Base-by-base conservation (phyloP, 2,888 invertebrate species). In the Drosophila flavopinicola region DNA sequence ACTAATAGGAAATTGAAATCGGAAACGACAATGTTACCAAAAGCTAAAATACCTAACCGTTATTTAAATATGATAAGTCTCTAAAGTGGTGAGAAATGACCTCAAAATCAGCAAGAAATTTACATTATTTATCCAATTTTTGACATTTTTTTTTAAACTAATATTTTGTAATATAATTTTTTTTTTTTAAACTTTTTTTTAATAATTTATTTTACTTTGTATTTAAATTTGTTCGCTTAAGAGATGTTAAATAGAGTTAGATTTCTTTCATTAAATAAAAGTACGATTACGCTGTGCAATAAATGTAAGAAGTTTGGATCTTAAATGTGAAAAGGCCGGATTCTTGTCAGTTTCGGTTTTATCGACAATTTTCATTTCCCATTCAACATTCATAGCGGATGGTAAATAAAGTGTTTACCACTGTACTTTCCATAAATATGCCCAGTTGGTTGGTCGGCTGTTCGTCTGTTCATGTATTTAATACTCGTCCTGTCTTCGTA, bases 351-450 rank as follows among this genome's bases (percentile, higher is more conserved):
- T 49, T 41, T n/a, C 10, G 6, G 5, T 17, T 49, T 38, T 20
- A 23, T 32, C 20, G 49, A 30, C 35, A 32, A 37, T 53, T 61
- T 61, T 37, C 59, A 53, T 66, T 37, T 13, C 32, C 11, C 52
- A 58, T 75, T 51, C 47, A 75, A 45, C 45, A 69, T 78, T 70
- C 45, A 54, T 54, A 23, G 56, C 39, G 53, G 47, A 39, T 47
- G 51, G 54, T 33, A 53, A 60, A 44, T 58, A 51, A 63, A 47
- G 30, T 64, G 35, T 53, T 30, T 47, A 41, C 63, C 24, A 2
- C 29, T 11, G 29, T 24, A 38, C 15, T 47, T 7, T 11, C 37
- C 20, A 11, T 49, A 37, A 48, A 37, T 37, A 20, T 30, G 20
- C 11, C n/a, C 38, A 17, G 24, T 27, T 29, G 20, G 29, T n/a